Percentiles rank a stretch among this genome's conserved stretches.
These are phyloP conservation scores for Tolypeutes matacus DNA, from an alignment of 2,797 vertebrate species.

Conservation along the genomic window DNA sequence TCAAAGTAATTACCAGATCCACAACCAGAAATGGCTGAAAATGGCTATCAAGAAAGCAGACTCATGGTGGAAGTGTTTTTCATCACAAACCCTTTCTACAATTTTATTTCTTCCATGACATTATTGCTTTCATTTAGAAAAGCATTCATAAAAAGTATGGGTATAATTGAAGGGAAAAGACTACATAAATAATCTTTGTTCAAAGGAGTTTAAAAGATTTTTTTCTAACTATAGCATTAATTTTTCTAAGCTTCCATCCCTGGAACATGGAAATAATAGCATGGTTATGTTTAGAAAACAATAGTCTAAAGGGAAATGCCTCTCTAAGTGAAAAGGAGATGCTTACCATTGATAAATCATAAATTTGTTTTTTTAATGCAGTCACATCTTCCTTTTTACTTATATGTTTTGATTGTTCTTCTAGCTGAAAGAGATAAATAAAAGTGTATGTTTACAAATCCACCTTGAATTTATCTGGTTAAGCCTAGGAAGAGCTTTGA, in stretches of 20 bases:
- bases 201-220: background rate
- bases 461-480: background rate
- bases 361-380: constrained; percentile 93
- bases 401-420: constrained; percentile 94
- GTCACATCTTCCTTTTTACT: constrained; percentile 93
- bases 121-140: constrained; percentile 20
- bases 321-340: constrained; percentile 19
- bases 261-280: constrained; percentile 12
- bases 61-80: background rate
- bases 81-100: background rate
- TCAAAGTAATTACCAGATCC: too few relatives aligned
- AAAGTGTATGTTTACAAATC: background rate
- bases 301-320: background rate
- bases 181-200: background rate
- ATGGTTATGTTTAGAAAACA: background rate
- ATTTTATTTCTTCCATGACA: background rate
- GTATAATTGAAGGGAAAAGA: background rate
- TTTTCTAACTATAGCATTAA: background rate
- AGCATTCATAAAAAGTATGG: background rate
- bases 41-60: too few relatives aligned
- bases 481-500: background rate
- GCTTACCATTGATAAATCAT: constrained; percentile 94
- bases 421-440: constrained; percentile 89
- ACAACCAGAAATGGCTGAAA: too few relatives aligned
- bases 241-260: constrained; percentile 37